Base-by-base conservation (phyloP, 35 echinoderm and acorn worm species). In the Ophiothrix spiculata region DNA sequence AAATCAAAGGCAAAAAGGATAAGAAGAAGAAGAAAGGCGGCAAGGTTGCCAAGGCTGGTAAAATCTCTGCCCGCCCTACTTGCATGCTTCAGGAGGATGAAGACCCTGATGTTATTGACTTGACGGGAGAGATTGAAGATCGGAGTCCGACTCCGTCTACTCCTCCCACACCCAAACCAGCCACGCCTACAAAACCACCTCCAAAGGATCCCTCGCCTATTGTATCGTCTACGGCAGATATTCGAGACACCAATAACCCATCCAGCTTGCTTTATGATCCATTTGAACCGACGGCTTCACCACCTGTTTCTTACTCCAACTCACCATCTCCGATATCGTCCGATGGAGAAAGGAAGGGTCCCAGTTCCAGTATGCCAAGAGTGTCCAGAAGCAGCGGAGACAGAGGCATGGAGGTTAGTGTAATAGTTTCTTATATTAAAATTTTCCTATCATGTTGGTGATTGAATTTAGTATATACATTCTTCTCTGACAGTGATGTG, bases 281-380 rank as follows among this genome's bases (percentile, higher is more conserved):
- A 19, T 97, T 97, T 75, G 86, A 97, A 28, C 94, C 94, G 0
- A 97, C 94, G 23, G 94, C 87, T 23, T 97, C 94, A 0, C 94
- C 92, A 69, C 60, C 60, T 25, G 23, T 69, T 69, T 69, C 86
- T 29, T 36, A 36, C 21, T 64, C 77, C 35, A 74, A 79, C 37
- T 88, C 86, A 25, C 86, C 86, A 80, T 79, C 86, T 28, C 86
- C 78, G 0, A 73, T 88, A n/a, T 6, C 19, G 3, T 79, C 77
- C 2, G 76, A 79, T 23, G 76, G 75, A 10, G 39, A 69, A 69
- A 25, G 60, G 40, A 87, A 78, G 77, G 79, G 76, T 41, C 60
- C 77, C n/a, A 87, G 73, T 1, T 77, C 85, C 1, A 60, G 76
- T 33, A 77, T 79, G 35, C 28, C 34, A 16, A 78, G 35, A 31